Evolutionary conservation across 2,888 invertebrate species (phyloP), one percentile per base, ranked within the genome.

Genomic region (Dendrolimus houi): DNA sequence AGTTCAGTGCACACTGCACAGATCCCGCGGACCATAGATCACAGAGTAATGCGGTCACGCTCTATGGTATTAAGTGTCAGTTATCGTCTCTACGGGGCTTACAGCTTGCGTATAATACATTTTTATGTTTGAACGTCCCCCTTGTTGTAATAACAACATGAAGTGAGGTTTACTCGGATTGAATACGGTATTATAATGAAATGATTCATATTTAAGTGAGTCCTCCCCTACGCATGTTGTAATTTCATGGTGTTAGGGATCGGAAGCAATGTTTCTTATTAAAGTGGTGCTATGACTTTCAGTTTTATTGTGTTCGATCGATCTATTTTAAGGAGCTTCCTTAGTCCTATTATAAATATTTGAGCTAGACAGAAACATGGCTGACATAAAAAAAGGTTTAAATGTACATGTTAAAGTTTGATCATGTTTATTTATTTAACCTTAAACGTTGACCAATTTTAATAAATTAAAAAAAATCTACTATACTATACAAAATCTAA

Each of bases 141-240:
- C 87, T 85, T 82, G 81, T 85, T 83, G 82, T 80, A 86, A 87
- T 85, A 87, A 81, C 81, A 84, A 82, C 85, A 85, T 85, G 85
- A 83, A 88, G 87, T 87, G 84, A 87, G 87, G 84, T 87, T 87
- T 87, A 85, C 85, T 83, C 79, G 88, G 87, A 90, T 90, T 90
- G 87, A 90, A 89, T 88, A 87, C 82, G 85, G 88, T 72, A 89
- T 90, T 90, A 90, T 90, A 90, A 90, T 89, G 89, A 89, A 90
- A 89, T 90, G 89, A 90, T 90, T 89, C 90, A 90, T 90, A 90
- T 90, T 89, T 89, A 90, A 90, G 88, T 90, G 87, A 89, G 88
- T 89, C 76, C 81, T 85, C 87, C 89, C 88, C 87, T 77, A 75
- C 75, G 73, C 70, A 74, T 72, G 75, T 75, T 81, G 78, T 84